These are phyloP conservation scores for Eulemur albifrons DNA, from an alignment of 2,797 vertebrate genomes.

Conservation along the genomic window DNA sequence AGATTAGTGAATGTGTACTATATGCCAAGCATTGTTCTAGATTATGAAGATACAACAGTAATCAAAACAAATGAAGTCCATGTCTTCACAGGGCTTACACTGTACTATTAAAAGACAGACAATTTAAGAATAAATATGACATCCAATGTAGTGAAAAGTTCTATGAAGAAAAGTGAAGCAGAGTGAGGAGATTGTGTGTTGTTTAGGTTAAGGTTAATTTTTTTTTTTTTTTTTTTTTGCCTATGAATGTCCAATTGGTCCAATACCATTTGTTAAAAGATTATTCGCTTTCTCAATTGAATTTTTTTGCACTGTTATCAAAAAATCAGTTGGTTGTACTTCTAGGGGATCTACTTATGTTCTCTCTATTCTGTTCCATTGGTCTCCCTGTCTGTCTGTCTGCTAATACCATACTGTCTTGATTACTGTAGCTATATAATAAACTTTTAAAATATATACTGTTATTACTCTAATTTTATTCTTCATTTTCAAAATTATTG, in stretches of 20 bases:
- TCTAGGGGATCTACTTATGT: not conserved
- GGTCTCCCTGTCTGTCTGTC: not conserved
- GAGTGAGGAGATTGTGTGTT: not conserved
- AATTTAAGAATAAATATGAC: not conserved
- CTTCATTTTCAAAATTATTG: not conserved
- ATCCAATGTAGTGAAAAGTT: not conserved
- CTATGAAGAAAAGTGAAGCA: not conserved
- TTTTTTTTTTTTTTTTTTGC: not conserved
- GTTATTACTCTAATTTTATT: not conserved
- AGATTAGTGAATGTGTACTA: not conserved
- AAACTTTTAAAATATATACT: not conserved
- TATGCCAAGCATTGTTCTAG: not conserved
- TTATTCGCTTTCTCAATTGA: not conserved
- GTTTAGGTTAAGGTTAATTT: not conserved
- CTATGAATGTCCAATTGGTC: not conserved
- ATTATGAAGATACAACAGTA: not conserved
- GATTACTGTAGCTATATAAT: not conserved
- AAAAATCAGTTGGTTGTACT: not conserved
- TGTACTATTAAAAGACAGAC: not conserved
- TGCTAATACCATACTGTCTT: not conserved
- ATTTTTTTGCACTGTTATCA: not conserved
- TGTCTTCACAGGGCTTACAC: not conserved
- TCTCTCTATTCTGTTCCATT: not conserved
- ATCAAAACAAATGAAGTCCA: not conserved
- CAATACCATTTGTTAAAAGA: not conserved